A percentile compares a stretch with the other conserved stretches of the same genome.
These are phyloP conservation scores for Coranthus polyacanthus DNA, from an alignment of 2,797 vertebrate genomes.

Conservation along the genomic window DNA sequence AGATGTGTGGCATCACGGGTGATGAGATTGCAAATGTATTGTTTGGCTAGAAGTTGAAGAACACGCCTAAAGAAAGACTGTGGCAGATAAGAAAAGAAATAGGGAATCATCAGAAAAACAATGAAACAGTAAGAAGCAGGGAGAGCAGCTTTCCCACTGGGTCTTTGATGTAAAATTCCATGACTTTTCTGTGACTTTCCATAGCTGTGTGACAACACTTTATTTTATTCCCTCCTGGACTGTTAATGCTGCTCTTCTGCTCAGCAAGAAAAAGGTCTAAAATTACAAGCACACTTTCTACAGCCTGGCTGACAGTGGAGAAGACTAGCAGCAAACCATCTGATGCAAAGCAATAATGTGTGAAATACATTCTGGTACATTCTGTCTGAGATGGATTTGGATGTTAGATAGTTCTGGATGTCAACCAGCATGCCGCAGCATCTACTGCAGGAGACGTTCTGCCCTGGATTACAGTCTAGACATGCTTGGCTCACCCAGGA, in stretches of 20 bases:
- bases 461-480: constrained; percentile 66
- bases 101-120: constrained; percentile 6
- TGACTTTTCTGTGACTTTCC: constrained; percentile 46
- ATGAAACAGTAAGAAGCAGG: constrained; percentile 3
- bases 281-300: constrained; percentile 23
- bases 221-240: constrained; percentile 51
- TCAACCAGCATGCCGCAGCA: constrained; percentile 42
- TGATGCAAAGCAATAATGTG: constrained; percentile 39
- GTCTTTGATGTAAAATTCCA: constrained; percentile 34
- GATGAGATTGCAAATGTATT: constrained; percentile 12
- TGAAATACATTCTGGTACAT: constrained; percentile 46
- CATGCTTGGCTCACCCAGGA: constrained; percentile 27
- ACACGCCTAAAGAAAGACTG: background rate
- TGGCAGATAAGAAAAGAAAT: constrained; percentile 12
- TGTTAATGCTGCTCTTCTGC: constrained; percentile 48
- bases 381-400: constrained; percentile 50
- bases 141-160: constrained; percentile 14
- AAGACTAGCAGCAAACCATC: constrained; percentile 36
- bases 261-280: constrained; percentile 43
- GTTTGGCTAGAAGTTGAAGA: constrained; percentile 8
- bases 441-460: constrained; percentile 45
- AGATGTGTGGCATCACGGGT: constrained; percentile 35
- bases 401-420: constrained; percentile 62
- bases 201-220: constrained; percentile 21
- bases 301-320: constrained; percentile 1